These are phyloP conservation scores for Sprattus sprattus DNA, from an alignment of 2,113 vertebrate genomes.

Conservation along the genomic window DNA sequence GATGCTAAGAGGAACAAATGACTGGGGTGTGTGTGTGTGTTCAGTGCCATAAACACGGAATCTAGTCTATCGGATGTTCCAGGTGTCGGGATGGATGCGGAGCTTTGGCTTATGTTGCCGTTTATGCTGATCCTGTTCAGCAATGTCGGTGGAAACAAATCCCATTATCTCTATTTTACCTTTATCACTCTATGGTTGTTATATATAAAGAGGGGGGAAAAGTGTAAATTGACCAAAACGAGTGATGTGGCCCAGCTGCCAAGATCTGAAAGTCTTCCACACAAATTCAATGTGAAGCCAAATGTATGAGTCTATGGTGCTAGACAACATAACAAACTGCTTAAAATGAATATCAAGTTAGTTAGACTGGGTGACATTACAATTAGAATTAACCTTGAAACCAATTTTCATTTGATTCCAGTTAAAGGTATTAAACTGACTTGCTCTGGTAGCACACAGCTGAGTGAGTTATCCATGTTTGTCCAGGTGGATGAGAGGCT, in stretches of 20 bases:
- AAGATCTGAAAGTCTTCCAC: background rate
- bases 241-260: background rate
- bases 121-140: background rate
- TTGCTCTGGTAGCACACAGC: background rate
- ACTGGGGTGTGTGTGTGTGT: background rate
- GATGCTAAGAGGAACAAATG: conserved; percentile 30
- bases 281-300: background rate
- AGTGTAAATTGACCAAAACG: background rate
- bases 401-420: too few relatives aligned
- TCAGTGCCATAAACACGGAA: background rate
- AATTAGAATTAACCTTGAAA: too few relatives aligned
- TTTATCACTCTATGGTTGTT: too few relatives aligned
- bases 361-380: background rate
- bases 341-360: background rate
- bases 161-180: too few relatives aligned
- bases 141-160: background rate
- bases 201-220: too few relatives aligned
- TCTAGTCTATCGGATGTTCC: background rate
- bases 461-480: background rate
- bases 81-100: background rate
- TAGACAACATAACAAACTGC: background rate
- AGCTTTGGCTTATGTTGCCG: background rate
- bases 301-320: background rate
- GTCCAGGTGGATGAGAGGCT: background rate
- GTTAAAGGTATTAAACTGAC: background rate